Evolutionary conservation across 2,113 vertebrate genomes (phyloP), one percentile per base, ranked within the genome.

Genomic region (Malurus cyaneus): DNA sequence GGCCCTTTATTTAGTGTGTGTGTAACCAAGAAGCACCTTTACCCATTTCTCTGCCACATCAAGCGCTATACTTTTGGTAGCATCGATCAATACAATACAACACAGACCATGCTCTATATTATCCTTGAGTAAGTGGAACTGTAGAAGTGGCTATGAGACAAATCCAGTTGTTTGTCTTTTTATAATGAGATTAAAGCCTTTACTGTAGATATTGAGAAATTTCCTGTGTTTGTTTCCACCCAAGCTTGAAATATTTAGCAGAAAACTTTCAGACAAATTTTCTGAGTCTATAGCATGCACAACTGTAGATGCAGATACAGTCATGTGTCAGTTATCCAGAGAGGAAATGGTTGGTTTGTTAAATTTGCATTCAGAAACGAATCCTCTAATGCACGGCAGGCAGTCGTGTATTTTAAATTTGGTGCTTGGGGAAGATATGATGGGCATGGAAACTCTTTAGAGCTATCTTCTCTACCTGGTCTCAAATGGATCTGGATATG

Each of bases 321-420:
- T 82, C 16, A 49, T 23, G 14, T 31, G 82, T 76, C 62, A 53
- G 0, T 80, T 57, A 79, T 60, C 34, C 41, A 32, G 6, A 69
- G 54, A 69, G 28, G 50, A 90, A 83, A 42, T 69, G 23, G 18
- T 36, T 76, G 53, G 6, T 82, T 88, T 89, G 36, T 62, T 77
- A n/a, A 72, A 88, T 94, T 86, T 66, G 36, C 50, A 70, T 93
- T 77, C 71, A 77, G 67, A 89, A 92, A 69, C 41, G 80, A 92
- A 77, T 77, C 36, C 24, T 86, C 17, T 50, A 49, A 47, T 70
- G 31, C 46, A 36, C 2, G 8, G 26, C 53, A 65, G 57, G 46
- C 41, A 54, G 50, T 60, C 34, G 26, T 91, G 25, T 90, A 8
- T 77, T 90, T 92, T 81, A 74, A 66, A 84, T 84, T 47, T 1